Base-by-base conservation (phyloP, 2,888 invertebrate genomes). In the Cryptus viduatorius region DNA sequence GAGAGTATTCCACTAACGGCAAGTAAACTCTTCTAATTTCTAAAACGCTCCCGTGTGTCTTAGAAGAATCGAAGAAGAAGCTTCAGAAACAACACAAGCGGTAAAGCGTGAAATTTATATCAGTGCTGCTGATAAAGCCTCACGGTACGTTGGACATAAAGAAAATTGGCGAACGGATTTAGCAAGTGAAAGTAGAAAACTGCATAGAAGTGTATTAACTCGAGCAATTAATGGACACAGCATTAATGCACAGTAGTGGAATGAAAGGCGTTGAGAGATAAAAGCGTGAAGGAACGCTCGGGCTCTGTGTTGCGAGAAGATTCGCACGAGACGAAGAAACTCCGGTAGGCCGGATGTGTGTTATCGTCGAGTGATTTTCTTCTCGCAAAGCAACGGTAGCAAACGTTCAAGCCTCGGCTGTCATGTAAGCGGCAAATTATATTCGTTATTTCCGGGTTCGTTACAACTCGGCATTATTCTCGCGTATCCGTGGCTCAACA, bases 171-270 rank as follows among this genome's bases (percentile, higher is more conserved):
- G 75, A 37, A 75, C 72, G 67, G 65, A 61, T 75, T 80, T 79
- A 83, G 69, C 75, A 42, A 61, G 82, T 84, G 82, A 80, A 76
- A 86, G 82, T 76, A 68, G 68, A 73, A 76, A 84, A 84, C 56
- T 77, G 71, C 71, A 82, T 72, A 42, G 29, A 46, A 7, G 71
- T 19, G 50, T 53, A 81, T 75, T 77, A 67, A 73, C 50, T 48
- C 59, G 48, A 65, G 61, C 81, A 82, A 79, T 81, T 81, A 75
- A 81, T 75, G 65, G 46, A 24, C 69, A 37, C 37, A 8, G 64
- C 31, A 65, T 24, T 24, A 24, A 24, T 24, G 24, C 24, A 24
- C 24, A 24, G 24, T 67, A 69, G 68, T 42, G 59, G 65, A 64
- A 48, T 29, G 61, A 14, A 29, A 61, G 48, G 44, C 24, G 42